Evolutionary conservation across 2,113 vertebrate species (phyloP).

Genomic region (Vimba vimba): DNA sequence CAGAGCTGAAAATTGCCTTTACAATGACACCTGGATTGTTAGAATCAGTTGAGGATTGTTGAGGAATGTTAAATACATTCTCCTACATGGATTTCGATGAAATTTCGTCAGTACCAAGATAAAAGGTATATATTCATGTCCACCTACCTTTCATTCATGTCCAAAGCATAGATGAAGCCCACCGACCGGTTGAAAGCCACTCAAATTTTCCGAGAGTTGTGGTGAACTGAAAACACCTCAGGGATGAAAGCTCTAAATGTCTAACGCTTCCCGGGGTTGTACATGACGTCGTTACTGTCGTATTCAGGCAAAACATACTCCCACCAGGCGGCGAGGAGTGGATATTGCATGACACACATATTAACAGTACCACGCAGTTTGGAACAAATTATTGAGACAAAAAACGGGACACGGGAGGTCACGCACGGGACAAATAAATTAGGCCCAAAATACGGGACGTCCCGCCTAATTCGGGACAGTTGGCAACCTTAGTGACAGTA

Average conservation of each 20-base stretch:
- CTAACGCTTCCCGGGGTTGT: neutral
- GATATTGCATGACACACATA: constrained; percentile 2
- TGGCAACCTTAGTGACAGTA: too few species aligned
- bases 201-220: neutral
- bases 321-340: neutral
- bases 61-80: neutral
- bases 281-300: neutral
- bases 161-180: neutral
- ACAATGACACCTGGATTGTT: too few species aligned
- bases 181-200: neutral
- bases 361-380: neutral
- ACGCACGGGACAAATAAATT: too few species aligned
- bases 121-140: neutral
- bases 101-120: neutral
- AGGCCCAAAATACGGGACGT: too few species aligned
- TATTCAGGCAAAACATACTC: neutral
- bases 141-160: neutral
- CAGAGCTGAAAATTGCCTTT: too few species aligned
- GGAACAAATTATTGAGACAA: neutral
- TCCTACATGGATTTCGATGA: neutral
- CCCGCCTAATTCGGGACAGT: too few species aligned
- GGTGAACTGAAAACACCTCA: constrained; percentile 5
- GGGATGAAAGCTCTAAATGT: neutral
- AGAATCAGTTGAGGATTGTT: too few species aligned
- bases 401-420: too few species aligned